Conservation (phyloP, 2,797 vertebrate genomes). For the Sebastes wilsoni region DNA sequence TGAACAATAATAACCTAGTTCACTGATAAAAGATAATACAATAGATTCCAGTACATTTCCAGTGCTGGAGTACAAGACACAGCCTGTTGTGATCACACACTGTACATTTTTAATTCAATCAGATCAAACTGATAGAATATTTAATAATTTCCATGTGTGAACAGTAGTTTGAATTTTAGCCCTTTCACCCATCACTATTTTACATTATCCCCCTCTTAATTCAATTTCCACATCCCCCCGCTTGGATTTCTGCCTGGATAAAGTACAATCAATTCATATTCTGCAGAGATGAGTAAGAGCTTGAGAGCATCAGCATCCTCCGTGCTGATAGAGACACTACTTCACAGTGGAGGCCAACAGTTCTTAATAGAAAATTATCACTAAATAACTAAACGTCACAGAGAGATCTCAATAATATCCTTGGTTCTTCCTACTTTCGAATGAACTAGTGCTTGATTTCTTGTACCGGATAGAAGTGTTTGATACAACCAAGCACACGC, state of each 20-base stretch:
- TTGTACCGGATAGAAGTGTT: conserved; percentile 19
- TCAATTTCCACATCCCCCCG: conserved; percentile 11
- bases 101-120: neutral
- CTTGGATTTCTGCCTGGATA: conserved; percentile 45
- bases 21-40: neutral
- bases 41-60: neutral
- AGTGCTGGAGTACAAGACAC: neutral
- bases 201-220: conserved; percentile 6
- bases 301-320: conserved; percentile 28
- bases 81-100: neutral
- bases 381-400: conserved; percentile 36
- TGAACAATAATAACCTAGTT: neutral
- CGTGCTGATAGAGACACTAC: conserved; percentile 39
- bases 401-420: conserved; percentile 38
- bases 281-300: conserved; percentile 45
- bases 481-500: conserved; percentile 18
- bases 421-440: conserved; percentile 30
- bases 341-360: conserved; percentile 50
- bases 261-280: conserved; percentile 55
- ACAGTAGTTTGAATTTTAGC: neutral
- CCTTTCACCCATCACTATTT: neutral
- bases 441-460: conserved; percentile 25
- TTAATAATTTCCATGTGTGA: neutral
- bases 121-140: neutral
- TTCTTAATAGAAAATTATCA: conserved; percentile 51